Conservation (phyloP, 2,888 invertebrate species). For the Acanthopleura granulata region DNA sequence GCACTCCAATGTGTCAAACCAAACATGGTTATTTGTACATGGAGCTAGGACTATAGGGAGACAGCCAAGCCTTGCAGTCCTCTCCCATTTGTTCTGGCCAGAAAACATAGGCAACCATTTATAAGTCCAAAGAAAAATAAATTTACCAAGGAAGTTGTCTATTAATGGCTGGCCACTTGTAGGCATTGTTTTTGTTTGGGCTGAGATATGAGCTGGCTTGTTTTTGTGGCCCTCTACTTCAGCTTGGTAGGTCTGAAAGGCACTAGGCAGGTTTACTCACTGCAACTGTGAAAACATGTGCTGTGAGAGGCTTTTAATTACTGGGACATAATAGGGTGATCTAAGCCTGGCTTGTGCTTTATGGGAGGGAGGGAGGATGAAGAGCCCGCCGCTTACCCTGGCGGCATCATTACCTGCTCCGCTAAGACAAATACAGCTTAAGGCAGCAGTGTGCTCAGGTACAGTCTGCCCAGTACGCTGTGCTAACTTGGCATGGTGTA, state of each 20-base stretch:
- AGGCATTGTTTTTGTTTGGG: not conserved
- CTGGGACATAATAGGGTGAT: not conserved
- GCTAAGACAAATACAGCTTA: too few species aligned
- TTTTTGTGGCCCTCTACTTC: not conserved
- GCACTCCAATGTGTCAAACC: not conserved
- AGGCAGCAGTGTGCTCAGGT: too few species aligned
- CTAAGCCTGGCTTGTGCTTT: not conserved
- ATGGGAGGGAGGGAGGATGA: too few species aligned
- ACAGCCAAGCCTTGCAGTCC: too few species aligned
- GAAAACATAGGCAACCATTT: not conserved
- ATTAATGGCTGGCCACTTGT: not conserved
- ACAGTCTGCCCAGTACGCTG: too few species aligned
- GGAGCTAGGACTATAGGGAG: too few species aligned
- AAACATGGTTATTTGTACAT: too few species aligned
- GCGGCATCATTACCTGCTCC: too few species aligned
- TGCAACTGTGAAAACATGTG: conserved; percentile 5
- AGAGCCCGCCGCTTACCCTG: too few species aligned
- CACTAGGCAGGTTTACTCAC: too few species aligned
- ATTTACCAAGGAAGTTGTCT: not conserved
- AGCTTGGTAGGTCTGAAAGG: too few species aligned
- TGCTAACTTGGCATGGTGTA: too few species aligned
- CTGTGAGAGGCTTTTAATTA: not conserved
- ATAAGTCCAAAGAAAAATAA: not conserved
- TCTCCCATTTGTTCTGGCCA: not conserved
- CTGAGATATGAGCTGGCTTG: not conserved